Base-by-base conservation (phyloP, 2,888 invertebrate genomes). In the Oscheius onirici region DNA sequence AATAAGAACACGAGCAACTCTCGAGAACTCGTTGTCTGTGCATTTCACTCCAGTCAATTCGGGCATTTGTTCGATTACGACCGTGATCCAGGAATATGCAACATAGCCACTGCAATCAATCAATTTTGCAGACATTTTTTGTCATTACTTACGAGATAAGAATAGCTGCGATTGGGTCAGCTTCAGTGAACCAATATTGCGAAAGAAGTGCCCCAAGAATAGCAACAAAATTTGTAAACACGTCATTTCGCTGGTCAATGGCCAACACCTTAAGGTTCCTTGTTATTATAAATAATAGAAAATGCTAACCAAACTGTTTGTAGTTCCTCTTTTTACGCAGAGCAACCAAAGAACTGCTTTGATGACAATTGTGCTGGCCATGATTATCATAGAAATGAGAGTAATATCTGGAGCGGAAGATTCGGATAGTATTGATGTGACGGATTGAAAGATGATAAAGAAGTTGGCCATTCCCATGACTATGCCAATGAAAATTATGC, bases 191-290 rank as follows among this genome's bases (percentile, higher is more conserved):
- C 88, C 60, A 66, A 22, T 49, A 43, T 26, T 63, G 52, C 6
- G 77, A 84, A 11, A 89, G 77, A 69, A 88, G 85, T 17, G 88
- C 89, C 75, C 88, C 88, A 10, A 86, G 68, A 22, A 89, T 79
- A 11, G 89, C 89, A 0, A 86, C 84, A 28, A 82, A 71, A 73
- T 89, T 89, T 20, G 89, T 89, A 26, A 89, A 44, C 2, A 88
- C 86, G 71, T 89, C 89, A 74, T 89, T 89, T 8, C 89, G 75
- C 72, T 89, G 89, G 75, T 89, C 89, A 73, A 87, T 86, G 0
- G 88, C 83, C 40, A 89, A 78, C 17, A 79, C 72, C 73, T 68
- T 20, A 49, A 63, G 2, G 61, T 44, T n/a, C 13, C 5, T 43
- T 20, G 61, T 61, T 5, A n/a, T 52, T 20, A 40, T 6, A 28